phyloP scores from a whole-genome alignment of 2,888 invertebrate genomes.

The Cosmopolites sordidus region DNA sequence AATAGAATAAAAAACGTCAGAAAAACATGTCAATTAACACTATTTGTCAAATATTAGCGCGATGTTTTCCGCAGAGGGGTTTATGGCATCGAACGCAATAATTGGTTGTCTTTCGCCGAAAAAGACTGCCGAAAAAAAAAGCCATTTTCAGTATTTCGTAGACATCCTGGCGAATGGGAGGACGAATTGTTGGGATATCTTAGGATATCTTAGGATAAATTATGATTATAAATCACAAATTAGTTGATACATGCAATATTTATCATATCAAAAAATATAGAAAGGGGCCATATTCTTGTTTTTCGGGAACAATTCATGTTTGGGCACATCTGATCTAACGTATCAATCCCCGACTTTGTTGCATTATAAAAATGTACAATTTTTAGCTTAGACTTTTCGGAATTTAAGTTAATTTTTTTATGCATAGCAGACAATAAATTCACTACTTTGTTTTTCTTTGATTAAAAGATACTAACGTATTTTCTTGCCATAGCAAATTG shows the following conservation, averaged over 20 bases:
- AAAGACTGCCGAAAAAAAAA: too few relatives aligned
- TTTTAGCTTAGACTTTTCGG: background rate
- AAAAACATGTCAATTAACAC: background rate
- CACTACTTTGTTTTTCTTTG: background rate
- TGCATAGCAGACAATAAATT: too few relatives aligned
- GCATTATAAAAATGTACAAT: background rate
- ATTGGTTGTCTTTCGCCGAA: too few relatives aligned
- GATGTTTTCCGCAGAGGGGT: background rate
- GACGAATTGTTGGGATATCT: too few relatives aligned
- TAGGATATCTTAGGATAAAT: too few relatives aligned
- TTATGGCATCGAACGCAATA: too few relatives aligned
- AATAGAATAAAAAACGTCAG: background rate
- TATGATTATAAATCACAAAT: background rate
- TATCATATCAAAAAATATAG: background rate
- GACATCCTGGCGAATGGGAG: too few relatives aligned
- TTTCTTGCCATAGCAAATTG: background rate
- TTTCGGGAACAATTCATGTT: background rate
- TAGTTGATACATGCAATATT: background rate
- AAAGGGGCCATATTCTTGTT: background rate
- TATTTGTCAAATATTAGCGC: background rate
- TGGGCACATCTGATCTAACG: background rate
- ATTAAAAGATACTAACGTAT: slow-evolving; percentile 3
- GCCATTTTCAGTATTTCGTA: too few relatives aligned
- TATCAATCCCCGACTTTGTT: background rate
- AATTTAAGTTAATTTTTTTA: too few relatives aligned